Conservation (phyloP, 2,797 vertebrate genomes). For the Lagocephalus sceleratus region DNA sequence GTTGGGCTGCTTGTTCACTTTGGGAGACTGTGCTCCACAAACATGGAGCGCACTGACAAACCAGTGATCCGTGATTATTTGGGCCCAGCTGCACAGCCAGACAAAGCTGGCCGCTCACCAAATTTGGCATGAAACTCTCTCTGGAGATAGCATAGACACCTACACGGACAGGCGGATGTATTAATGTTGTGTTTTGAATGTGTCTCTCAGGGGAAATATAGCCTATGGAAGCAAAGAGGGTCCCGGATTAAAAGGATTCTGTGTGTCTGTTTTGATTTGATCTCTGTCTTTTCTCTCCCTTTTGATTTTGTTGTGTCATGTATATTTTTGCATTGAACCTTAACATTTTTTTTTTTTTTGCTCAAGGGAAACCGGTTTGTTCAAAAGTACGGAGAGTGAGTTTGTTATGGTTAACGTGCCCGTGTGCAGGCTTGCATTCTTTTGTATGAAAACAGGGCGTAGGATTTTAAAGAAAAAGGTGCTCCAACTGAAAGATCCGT, state of each 20-base stretch:
- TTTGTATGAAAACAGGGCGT: constrained; percentile 25
- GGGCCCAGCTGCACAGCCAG: constrained; percentile 39
- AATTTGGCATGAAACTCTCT: constrained; percentile 26
- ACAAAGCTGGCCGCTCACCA: constrained; percentile 42
- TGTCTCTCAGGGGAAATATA: constrained; percentile 45
- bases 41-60: constrained; percentile 39
- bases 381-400: constrained; percentile 44
- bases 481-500: constrained; percentile 41
- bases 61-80: constrained; percentile 37
- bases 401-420: constrained; percentile 29
- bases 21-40: constrained; percentile 27
- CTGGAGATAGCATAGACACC: constrained; percentile 22
- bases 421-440: constrained; percentile 22
- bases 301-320: constrained; percentile 5
- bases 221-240: constrained; percentile 21
- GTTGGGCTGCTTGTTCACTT: constrained; percentile 35
- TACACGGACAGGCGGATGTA: constrained; percentile 24
- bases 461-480: neutral
- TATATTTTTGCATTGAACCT: constrained; percentile 28
- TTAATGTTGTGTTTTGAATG: constrained; percentile 48
- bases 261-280: constrained; percentile 38
- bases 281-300: constrained; percentile 43
- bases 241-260: constrained; percentile 5
- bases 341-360: constrained; percentile 36
- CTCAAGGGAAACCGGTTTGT: constrained; percentile 39